Conservation (phyloP, 2,797 vertebrate species). For the Phaenicophaeus curvirostris region DNA sequence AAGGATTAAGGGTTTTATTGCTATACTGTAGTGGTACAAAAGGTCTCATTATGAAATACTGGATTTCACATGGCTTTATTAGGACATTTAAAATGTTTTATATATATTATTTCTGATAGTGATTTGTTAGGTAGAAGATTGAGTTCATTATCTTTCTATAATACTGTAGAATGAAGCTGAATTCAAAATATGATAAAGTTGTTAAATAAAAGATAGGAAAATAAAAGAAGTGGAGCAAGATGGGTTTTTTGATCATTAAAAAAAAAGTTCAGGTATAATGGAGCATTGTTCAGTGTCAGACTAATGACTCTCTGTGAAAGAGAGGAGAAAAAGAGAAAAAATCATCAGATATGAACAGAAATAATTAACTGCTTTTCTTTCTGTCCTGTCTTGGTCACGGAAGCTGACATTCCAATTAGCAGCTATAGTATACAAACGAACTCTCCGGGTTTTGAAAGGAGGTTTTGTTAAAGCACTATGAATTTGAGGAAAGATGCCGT, state of each 20-base stretch:
- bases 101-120: constrained; percentile 24
- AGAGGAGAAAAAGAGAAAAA: constrained; percentile 70
- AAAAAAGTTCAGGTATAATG: constrained; percentile 77
- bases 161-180: constrained; percentile 51
- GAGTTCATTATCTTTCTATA: constrained; percentile 67
- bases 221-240: constrained; percentile 66
- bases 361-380: constrained; percentile 81
- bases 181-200: constrained; percentile 76
- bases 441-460: constrained; percentile 60
- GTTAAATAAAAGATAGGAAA: constrained; percentile 73
- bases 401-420: constrained; percentile 80
- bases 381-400: constrained; percentile 54
- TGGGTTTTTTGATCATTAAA: constrained; percentile 75
- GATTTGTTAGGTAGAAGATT: constrained; percentile 49
- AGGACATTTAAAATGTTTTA: constrained; percentile 12
- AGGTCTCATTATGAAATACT: not conserved
- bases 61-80: not conserved
- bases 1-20: not conserved
- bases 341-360: constrained; percentile 78
- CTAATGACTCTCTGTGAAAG: constrained; percentile 78
- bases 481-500: constrained; percentile 69
- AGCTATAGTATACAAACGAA: constrained; percentile 42
- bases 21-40: not conserved
- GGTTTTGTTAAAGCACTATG: constrained; percentile 69
- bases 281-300: constrained; percentile 72